These are phyloP conservation scores for Antigone vipio DNA, from an alignment of 2,113 vertebrate species.

Conservation along the genomic window DNA sequence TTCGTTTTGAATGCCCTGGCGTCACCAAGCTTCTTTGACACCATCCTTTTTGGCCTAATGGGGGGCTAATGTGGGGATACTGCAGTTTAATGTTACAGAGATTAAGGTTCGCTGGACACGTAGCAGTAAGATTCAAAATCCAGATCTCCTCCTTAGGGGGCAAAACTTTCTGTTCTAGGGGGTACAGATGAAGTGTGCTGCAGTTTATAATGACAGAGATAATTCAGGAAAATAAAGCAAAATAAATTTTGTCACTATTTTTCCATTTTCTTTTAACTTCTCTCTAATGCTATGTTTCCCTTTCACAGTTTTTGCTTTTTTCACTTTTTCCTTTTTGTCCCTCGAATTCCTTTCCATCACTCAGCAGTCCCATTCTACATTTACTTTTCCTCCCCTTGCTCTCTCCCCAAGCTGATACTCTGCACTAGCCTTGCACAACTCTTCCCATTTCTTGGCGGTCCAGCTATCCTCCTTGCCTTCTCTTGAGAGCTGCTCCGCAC, in stretches of 20 bases:
- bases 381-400: background rate
- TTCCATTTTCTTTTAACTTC: background rate
- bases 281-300: background rate
- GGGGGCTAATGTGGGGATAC: background rate
- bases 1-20: background rate
- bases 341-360: background rate
- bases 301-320: background rate
- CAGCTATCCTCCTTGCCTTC: background rate
- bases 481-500: background rate
- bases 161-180: background rate
- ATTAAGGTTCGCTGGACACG: rapidly evolving
- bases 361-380: background rate
- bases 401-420: background rate
- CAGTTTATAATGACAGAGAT: background rate
- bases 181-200: background rate
- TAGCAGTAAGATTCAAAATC: background rate
- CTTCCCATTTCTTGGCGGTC: background rate
- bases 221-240: background rate
- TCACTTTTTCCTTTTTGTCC: background rate
- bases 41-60: background rate
- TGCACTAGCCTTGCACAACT: background rate
- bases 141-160: background rate
- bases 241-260: background rate
- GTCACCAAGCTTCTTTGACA: background rate
- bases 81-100: background rate